phyloP scores from a whole-genome alignment of 2,113 vertebrate genomes.

The Rhinopomastus cyanomelas region DNA sequence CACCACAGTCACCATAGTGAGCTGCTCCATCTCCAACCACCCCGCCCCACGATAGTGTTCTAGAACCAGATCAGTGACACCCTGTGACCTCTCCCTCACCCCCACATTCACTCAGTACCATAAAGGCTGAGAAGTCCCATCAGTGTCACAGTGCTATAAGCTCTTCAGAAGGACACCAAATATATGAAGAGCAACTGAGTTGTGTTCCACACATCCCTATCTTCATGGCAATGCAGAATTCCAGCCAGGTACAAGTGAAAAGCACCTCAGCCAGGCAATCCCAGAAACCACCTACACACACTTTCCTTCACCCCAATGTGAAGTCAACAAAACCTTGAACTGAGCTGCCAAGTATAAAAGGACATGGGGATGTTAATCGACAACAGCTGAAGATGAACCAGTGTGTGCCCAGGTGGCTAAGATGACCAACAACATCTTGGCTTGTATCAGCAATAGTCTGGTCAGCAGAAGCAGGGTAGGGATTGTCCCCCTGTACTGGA shows the following conservation, averaged over 20 bases:
- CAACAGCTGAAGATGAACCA: too few relatives aligned
- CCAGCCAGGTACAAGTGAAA: not conserved
- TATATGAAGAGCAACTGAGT: fast-evolving
- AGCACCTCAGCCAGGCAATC: not conserved
- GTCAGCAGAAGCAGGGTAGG: too few relatives aligned
- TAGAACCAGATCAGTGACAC: not conserved
- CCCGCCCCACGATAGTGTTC: too few relatives aligned
- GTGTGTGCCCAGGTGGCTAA: too few relatives aligned
- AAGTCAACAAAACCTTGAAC: not conserved
- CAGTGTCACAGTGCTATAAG: not conserved
- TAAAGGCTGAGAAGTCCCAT: not conserved
- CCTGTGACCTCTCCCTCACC: fast-evolving
- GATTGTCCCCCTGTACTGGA: too few relatives aligned
- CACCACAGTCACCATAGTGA: not conserved
- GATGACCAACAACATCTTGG: too few relatives aligned
- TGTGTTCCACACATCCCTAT: not conserved
- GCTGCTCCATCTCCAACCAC: not conserved
- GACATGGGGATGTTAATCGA: too few relatives aligned
- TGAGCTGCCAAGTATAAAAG: too few relatives aligned
- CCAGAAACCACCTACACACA: not conserved
- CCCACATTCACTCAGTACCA: not conserved
- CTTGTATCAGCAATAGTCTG: too few relatives aligned
- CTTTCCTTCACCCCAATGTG: not conserved
- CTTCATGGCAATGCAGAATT: fast-evolving
- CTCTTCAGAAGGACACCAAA: not conserved